Percentiles rank a stretch among this genome's conserved stretches.
Evolutionary conservation across 2,797 vertebrate species (phyloP).

Genomic region (Notoglanidium macrostoma): DNA sequence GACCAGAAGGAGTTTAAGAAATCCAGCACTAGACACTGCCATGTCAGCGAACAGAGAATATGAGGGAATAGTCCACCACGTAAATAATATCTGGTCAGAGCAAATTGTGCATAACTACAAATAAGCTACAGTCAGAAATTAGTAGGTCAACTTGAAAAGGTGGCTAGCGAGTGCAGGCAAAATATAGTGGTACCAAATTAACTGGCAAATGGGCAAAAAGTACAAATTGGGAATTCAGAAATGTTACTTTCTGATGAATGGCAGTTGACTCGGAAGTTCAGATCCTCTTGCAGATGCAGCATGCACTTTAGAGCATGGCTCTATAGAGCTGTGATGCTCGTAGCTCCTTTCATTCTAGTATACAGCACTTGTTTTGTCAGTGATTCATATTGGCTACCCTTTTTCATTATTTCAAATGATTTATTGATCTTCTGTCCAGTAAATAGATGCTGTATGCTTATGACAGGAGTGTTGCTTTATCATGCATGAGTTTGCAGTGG

Average conservation of each 20-base stretch:
- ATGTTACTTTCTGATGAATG: not conserved
- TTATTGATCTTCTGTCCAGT: not conserved
- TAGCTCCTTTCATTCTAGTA: constrained; percentile 8
- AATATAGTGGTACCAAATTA: not conserved
- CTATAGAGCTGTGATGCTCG: not conserved
- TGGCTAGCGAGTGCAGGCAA: not conserved
- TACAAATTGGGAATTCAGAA: too few relatives aligned
- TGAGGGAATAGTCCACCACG: not conserved
- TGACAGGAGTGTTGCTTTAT: not conserved
- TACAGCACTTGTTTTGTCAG: not conserved
- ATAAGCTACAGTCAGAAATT: not conserved
- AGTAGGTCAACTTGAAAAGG: not conserved
- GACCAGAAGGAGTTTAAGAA: not conserved
- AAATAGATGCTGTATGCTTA: constrained; percentile 3
- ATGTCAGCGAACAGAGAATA: not conserved
- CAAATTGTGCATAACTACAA: too few relatives aligned
- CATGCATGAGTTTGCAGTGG: constrained; percentile 58
- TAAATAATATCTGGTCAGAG: not conserved
- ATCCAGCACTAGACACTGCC: not conserved
- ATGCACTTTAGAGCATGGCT: constrained; percentile 41
- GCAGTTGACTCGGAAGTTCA: not conserved
- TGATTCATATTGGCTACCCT: not conserved
- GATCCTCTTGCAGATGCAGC: constrained; percentile 20
- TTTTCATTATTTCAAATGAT: not conserved
- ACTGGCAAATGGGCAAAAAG: not conserved